Percentiles rank a stretch among this genome's conserved stretches.
These are phyloP conservation scores for Umimayanthus chanpuru DNA, from an alignment of 92 coral and sea anemone genomes.

Conservation along the genomic window DNA sequence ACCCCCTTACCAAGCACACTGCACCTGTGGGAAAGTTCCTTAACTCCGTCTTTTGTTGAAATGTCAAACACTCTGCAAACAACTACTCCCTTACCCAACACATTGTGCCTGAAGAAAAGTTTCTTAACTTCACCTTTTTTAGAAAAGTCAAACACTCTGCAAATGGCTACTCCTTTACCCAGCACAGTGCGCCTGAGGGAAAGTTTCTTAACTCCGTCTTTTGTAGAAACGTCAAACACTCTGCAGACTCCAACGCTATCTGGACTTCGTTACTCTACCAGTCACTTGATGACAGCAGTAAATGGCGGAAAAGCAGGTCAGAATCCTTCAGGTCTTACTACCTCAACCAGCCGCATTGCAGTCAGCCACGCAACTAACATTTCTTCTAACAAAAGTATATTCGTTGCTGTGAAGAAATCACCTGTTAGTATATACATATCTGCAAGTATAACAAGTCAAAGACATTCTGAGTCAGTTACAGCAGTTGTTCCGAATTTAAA, in stretches of 20 bases:
- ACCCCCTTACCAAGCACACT: neutral
- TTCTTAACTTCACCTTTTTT: neutral
- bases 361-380: neutral
- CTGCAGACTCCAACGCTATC: neutral
- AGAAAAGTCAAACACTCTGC: neutral
- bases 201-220: neutral
- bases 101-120: neutral
- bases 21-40: too few species aligned
- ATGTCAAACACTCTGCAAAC: too few species aligned
- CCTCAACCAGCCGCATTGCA: neutral
- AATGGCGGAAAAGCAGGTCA: neutral
- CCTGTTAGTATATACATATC: neutral
- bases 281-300: neutral
- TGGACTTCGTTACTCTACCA: neutral
- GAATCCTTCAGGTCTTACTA: neutral
- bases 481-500: neutral
- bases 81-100: neutral
- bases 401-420: neutral
- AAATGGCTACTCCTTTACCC: neutral
- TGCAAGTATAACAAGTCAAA: neutral
- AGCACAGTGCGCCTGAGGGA: neutral
- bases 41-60: too few species aligned
- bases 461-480: neutral
- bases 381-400: neutral
- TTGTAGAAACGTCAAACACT: neutral